Conservation (phyloP, 2,888 invertebrate species). For the Morinoia aosen region DNA sequence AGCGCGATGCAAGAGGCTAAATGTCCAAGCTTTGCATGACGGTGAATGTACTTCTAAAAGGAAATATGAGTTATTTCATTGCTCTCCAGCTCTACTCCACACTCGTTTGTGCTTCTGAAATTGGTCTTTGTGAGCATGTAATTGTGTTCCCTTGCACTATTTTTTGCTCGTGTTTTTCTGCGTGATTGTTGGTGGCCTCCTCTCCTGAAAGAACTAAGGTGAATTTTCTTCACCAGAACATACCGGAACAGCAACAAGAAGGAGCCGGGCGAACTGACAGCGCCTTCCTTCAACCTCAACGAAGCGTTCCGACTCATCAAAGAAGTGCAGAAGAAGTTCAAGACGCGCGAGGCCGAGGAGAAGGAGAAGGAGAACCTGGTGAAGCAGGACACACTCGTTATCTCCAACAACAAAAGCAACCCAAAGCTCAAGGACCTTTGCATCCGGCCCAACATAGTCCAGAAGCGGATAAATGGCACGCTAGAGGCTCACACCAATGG, state of each 20-base stretch:
- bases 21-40: too few relatives aligned
- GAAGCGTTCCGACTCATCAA: constrained; percentile 98
- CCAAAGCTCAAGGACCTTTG: constrained; percentile 97
- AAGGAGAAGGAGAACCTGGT: constrained; percentile 98
- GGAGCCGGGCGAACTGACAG: constrained; percentile 94
- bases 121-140: too few relatives aligned
- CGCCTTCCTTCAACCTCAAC: constrained; percentile 92
- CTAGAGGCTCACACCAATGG: constrained; percentile 97
- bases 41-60: too few relatives aligned
- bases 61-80: too few relatives aligned
- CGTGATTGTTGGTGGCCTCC: too few relatives aligned
- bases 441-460: constrained; percentile 98
- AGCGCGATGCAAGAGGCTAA: too few relatives aligned
- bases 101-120: too few relatives aligned
- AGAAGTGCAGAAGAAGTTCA: constrained; percentile 98
- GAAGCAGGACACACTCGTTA: constrained; percentile 91
- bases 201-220: too few relatives aligned
- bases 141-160: too few relatives aligned
- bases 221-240: constrained; percentile 75
- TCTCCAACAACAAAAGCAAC: constrained; percentile 96
- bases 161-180: too few relatives aligned
- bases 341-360: constrained; percentile 98
- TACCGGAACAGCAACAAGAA: constrained; percentile 97
- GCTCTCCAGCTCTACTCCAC: too few relatives aligned
- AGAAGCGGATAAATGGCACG: constrained; percentile 91